A percentile compares a stretch with the other conserved stretches of the same genome.
Conservation (phyloP, 2,888 invertebrate species). For the Caenorhabditis auriculariae region DNA sequence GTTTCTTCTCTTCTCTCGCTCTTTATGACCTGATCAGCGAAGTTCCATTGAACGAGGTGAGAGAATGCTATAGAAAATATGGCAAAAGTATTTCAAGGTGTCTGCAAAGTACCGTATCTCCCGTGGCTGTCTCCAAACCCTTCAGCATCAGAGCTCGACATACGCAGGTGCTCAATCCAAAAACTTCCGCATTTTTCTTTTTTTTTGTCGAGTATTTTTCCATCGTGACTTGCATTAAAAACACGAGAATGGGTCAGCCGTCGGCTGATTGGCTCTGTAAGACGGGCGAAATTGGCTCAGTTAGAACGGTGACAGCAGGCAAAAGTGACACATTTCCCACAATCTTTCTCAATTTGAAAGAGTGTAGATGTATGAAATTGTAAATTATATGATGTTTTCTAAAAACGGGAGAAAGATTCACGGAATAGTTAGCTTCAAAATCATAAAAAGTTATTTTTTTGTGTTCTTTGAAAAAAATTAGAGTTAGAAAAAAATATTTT, state of each 20-base stretch:
- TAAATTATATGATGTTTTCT: too few species aligned
- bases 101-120: constrained; percentile 83
- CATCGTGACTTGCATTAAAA: too few species aligned
- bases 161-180: constrained; percentile 81
- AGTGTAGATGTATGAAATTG: too few species aligned
- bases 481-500: too few species aligned
- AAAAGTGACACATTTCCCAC: neutral
- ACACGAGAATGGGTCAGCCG: too few species aligned
- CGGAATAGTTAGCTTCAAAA: too few species aligned
- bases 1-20: constrained; percentile 76
- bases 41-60: constrained; percentile 75
- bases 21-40: constrained; percentile 91
- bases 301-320: neutral
- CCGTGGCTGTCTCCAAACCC: constrained; percentile 85
- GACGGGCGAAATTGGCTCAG: neutral
- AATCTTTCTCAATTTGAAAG: too few species aligned
- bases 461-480: too few species aligned
- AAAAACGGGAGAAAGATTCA: too few species aligned
- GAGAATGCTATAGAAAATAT: constrained; percentile 64
- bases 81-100: constrained; percentile 8
- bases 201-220: constrained; percentile 1
- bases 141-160: constrained; percentile 90
- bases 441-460: too few species aligned
- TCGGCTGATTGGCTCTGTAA: constrained; percentile 15
- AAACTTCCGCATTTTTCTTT: too few species aligned